phyloP scores from a whole-genome alignment of 2,113 vertebrate genomes.

The Actinemys pallida region DNA sequence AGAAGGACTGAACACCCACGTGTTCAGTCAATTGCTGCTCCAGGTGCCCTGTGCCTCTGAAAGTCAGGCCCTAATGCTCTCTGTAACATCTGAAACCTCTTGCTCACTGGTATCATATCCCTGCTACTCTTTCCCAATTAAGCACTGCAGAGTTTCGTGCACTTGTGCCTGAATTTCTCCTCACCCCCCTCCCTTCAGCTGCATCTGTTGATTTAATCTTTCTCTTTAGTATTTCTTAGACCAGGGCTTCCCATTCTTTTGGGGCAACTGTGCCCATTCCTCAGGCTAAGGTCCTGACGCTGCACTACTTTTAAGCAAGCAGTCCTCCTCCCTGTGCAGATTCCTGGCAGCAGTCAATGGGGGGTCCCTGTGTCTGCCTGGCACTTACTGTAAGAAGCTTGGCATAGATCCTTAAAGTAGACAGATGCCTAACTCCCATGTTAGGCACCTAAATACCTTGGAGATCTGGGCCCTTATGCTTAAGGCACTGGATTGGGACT shows the following conservation, averaged over 20 bases:
- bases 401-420: too few species aligned
- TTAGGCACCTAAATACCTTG: not conserved
- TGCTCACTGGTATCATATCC: not conserved
- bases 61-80: fast-evolving
- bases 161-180: not conserved
- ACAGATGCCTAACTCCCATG: too few species aligned
- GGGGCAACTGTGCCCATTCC: not conserved
- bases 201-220: too few species aligned
- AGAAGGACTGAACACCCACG: not conserved
- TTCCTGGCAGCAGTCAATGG: not conserved
- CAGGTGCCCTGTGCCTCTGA: not conserved
- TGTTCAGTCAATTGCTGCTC: not conserved
- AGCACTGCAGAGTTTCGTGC: not conserved
- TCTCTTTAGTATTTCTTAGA: not conserved
- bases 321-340: not conserved
- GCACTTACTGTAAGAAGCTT: not conserved
- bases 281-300: not conserved
- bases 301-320: not conserved
- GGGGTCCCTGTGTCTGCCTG: not conserved
- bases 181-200: not conserved
- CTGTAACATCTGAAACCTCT: not conserved
- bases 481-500: fast-evolving
- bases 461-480: not conserved
- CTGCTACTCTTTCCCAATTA: not conserved
- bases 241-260: not conserved